Conservation (phyloP, 2,797 vertebrate species). For the Cyclopterus lumpus region DNA sequence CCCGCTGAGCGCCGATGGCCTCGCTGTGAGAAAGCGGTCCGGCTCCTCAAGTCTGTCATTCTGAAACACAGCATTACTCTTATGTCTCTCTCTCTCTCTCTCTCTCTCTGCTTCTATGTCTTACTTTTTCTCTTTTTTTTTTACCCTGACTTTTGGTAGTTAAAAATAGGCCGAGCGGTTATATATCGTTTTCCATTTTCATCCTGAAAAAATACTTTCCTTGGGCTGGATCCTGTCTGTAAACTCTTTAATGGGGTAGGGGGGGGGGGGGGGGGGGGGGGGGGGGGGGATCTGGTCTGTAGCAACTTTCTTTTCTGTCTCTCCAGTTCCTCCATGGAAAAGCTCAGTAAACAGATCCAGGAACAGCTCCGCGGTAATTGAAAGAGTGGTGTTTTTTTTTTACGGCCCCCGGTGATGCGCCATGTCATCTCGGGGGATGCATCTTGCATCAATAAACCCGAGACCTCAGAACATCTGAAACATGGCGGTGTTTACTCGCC, state of each 20-base stretch:
- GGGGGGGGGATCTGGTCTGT: slow-evolving; percentile 15
- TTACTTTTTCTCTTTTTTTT: neutral
- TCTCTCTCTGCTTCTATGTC: slow-evolving; percentile 17
- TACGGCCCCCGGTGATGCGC: slow-evolving; percentile 34
- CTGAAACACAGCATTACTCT: slow-evolving; percentile 62
- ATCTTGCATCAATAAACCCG: slow-evolving; percentile 66
- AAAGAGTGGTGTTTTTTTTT: slow-evolving; percentile 47
- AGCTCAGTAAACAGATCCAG: slow-evolving; percentile 44
- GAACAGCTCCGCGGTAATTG: slow-evolving; percentile 54
- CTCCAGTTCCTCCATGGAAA: slow-evolving; percentile 29
- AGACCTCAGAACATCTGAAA: slow-evolving; percentile 46
- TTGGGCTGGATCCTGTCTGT: slow-evolving; percentile 47
- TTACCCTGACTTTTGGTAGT: slow-evolving; percentile 4
- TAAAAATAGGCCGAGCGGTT: slow-evolving; percentile 53
- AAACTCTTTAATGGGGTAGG: slow-evolving; percentile 26
- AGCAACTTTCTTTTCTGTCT: slow-evolving; percentile 15
- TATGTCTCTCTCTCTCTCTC: neutral
- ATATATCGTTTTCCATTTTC: slow-evolving; percentile 31
- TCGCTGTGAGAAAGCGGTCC: slow-evolving; percentile 51
- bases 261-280: neutral
- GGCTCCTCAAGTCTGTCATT: slow-evolving; percentile 56
- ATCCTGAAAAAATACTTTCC: slow-evolving; percentile 55
- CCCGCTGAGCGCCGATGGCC: slow-evolving; percentile 54
- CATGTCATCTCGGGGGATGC: too few species aligned
- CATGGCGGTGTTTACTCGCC: slow-evolving; percentile 49